Evolutionary conservation across 2,113 vertebrate genomes (phyloP).

Genomic region (Pelvicachromis taeniatus): DNA sequence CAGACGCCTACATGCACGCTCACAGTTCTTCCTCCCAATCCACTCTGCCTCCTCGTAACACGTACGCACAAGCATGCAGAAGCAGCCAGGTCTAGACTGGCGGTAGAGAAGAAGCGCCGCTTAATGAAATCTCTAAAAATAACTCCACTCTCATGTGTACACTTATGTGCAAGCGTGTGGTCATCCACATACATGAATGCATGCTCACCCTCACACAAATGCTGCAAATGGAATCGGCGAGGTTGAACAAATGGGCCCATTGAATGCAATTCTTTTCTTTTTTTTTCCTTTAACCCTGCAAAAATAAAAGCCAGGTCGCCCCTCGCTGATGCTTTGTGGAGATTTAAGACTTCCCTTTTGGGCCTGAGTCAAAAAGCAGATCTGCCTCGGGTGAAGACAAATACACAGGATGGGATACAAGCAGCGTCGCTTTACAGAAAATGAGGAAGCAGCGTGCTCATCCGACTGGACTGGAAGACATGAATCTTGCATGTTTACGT

Average conservation of each 20-base stretch:
- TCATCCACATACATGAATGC: conserved; percentile 1
- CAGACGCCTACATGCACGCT: background rate
- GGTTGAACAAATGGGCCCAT: conserved; percentile 50
- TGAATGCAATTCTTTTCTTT: conserved; percentile 23
- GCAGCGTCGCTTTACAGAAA: conserved; percentile 13
- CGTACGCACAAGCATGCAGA: background rate
- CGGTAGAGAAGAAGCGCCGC: background rate
- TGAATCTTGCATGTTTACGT: conserved; percentile 31
- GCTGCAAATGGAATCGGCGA: conserved; percentile 36
- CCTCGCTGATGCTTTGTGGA: conserved; percentile 18
- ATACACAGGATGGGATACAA: conserved; percentile 13
- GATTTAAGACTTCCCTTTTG: conserved; percentile 64
- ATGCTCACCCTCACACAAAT: conserved; percentile 1
- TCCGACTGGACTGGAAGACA: conserved; percentile 21
- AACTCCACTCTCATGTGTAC: background rate
- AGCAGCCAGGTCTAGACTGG: background rate
- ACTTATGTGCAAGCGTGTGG: background rate
- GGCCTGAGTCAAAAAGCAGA: conserved; percentile 53
- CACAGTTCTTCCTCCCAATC: background rate
- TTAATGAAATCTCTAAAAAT: conserved; percentile 50
- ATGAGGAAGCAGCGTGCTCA: background rate
- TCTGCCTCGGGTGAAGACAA: conserved; percentile 37
- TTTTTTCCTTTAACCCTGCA: background rate
- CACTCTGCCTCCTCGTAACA: background rate
- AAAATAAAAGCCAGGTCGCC: conserved; percentile 28